Base-by-base conservation (phyloP, 2,888 invertebrate genomes). In the Diadromus collaris region DNA sequence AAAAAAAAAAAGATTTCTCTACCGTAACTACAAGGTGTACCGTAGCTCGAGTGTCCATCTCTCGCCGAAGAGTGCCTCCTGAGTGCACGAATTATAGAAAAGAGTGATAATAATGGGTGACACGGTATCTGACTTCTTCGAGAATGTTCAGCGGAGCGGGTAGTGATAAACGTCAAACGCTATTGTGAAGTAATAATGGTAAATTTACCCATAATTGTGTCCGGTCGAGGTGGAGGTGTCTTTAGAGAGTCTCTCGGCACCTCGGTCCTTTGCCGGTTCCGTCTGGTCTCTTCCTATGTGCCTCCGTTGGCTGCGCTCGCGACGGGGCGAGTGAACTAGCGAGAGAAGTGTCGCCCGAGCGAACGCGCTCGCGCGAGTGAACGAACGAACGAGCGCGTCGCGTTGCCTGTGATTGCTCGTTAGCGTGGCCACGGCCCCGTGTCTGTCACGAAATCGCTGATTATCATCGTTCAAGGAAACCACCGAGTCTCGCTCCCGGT, bases 361-460 rank as follows among this genome's bases (percentile, higher is more conserved):
- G 85, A 85, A 84, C 84, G 67, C 65, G 46, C 73, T 58, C 85
- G 81, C 81, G 78, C 82, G 72, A 77, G 64, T 67, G 83, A 85
- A 83, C 80, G 84, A 82, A 79, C 83, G 83, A 85, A 84, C 84
- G 83, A 75, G 38, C 38, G 76, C 81, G 65, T 77, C 76, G 63
- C 79, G 78, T 56, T 71, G 76, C 81, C 85, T 85, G 87, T 87
- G 90, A 90, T 90, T 90, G 90, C 90, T 90, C 90, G 90, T 91
- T 91, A 91, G 89, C 87, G 88, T 87, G 84, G 86, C 87, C 87
- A 90, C 90, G 90, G 90, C 90, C 90, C 90, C 90, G 90, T 91
- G 90, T 90, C 90, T 89, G 90, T 90, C 90, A 90, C 90, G 90
- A 91, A 91, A 91, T 91, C 90, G 85, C 90, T 91, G 90, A 91